Base-by-base conservation (phyloP, 2,113 vertebrate genomes). In the Hymenochirus boettgeri region DNA sequence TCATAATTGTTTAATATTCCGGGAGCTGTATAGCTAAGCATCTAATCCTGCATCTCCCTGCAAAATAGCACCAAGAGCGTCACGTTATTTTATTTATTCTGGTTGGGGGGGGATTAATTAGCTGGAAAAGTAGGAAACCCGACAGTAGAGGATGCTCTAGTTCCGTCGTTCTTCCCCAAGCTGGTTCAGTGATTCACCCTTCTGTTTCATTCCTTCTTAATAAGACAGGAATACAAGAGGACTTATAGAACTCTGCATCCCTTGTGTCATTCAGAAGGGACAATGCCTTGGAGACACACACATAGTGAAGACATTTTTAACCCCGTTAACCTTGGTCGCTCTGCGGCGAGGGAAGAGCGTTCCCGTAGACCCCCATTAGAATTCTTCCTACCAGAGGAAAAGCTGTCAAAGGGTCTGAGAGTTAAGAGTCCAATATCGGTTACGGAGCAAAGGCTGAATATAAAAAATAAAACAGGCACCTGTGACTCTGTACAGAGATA, bases 1-100 rank as follows among this genome's bases (percentile, higher is more conserved):
- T 51, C 64, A 67, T 67, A 59, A 67, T 52, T 67, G 47, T 27
- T 59, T 29, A 21, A 67, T 52, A 59, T 67, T 67, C 23, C 18
- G 1, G 51, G 46, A 51, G 22, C 2, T 42, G n/a, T 22, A 1
- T 23, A 35, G 26, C 17, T 19, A 33, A 12, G 25, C 31, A 18
- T 57, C 59, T 25, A 35, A 58, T 50, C 25, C 50, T 3, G 31
- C 18, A 19, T 18, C 50, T 39, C 24, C 9, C 27, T 47, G 12
- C 42, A 19, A 19, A 27, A 26, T 5, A 29, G 26, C 39, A 47
- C 15, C 7, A 21, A 45, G 7, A 18, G 5, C 47, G 42, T 60
- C 57, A 60, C 4, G 29, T 60, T 47, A 27, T 47, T 47, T 37
- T 12, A 42, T 42, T 42, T 42, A 42, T 42, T n/a, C 2, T 42